phyloP scores from a whole-genome alignment of 2,797 vertebrate genomes.

The Oreortyx pictus region DNA sequence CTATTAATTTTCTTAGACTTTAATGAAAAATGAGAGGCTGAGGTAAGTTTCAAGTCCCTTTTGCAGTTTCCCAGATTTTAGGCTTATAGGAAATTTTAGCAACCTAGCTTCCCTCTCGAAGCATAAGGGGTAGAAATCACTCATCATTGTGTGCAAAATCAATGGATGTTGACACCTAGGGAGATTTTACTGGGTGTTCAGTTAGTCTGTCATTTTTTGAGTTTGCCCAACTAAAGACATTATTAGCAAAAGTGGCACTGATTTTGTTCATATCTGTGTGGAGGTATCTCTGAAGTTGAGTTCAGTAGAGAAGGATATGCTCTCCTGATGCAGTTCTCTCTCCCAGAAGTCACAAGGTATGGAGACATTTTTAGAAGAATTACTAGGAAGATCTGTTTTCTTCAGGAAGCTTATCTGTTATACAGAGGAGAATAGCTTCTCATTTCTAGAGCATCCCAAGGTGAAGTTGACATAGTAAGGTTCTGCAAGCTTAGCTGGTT shows the following conservation, averaged over 20 bases:
- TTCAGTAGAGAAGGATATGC: neutral
- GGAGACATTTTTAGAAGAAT: neutral
- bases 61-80: neutral
- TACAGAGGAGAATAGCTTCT: neutral
- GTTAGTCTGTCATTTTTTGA: neutral
- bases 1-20: neutral
- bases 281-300: neutral
- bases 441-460: no score
- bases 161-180: neutral
- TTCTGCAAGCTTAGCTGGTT: neutral
- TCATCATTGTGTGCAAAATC: rapidly evolving
- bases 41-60: neutral
- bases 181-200: neutral
- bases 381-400: neutral
- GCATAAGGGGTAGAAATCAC: neutral
- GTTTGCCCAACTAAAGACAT: neutral
- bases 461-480: neutral
- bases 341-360: rapidly evolving
- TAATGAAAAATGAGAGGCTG: neutral
- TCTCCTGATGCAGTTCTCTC: neutral
- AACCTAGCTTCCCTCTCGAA: neutral
- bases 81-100: neutral
- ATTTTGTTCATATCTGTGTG: neutral
- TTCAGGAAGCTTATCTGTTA: neutral
- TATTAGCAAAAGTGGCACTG: neutral